Evolutionary conservation across 2,797 vertebrate genomes (phyloP).

Genomic region (Xenentodon cancila): DNA sequence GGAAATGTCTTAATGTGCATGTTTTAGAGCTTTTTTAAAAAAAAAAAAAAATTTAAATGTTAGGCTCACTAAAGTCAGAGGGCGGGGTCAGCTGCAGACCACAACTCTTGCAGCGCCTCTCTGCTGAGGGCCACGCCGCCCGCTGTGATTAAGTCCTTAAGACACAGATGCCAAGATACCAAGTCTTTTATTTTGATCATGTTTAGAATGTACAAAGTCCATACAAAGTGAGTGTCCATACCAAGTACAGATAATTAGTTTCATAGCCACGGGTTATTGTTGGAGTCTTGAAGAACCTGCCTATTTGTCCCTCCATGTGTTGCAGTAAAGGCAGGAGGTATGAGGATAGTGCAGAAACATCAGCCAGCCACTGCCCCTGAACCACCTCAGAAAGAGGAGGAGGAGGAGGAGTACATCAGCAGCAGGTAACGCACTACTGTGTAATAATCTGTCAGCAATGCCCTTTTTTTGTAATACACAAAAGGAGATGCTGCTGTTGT

Average conservation of each 20-base stretch:
- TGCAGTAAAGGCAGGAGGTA: constrained; percentile 95
- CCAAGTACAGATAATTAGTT: no score
- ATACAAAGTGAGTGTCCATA: no score
- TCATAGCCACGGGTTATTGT: no score
- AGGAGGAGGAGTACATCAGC: constrained; percentile 91
- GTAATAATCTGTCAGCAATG: no score
- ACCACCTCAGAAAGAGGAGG: constrained; percentile 77
- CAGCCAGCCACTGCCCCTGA: constrained; percentile 73
- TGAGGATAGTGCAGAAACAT: constrained; percentile 98
- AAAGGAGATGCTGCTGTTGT: no score
- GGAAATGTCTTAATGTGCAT: background rate
- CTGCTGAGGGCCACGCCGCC: background rate
- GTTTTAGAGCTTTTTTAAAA: background rate
- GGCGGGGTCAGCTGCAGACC: background rate
- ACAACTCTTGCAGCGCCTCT: constrained; percentile 4
- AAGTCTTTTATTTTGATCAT: no score
- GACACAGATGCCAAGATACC: no score
- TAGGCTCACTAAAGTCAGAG: background rate
- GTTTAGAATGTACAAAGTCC: no score
- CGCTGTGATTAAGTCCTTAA: background rate
- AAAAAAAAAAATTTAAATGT: no score
- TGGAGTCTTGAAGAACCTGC: background rate
- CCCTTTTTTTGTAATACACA: no score
- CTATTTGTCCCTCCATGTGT: constrained; percentile 27
- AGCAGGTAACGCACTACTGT: constrained; percentile 83